Evolutionary conservation across 2,113 vertebrate genomes (phyloP).

Genomic region (Dolichallabes microphthalmus): DNA sequence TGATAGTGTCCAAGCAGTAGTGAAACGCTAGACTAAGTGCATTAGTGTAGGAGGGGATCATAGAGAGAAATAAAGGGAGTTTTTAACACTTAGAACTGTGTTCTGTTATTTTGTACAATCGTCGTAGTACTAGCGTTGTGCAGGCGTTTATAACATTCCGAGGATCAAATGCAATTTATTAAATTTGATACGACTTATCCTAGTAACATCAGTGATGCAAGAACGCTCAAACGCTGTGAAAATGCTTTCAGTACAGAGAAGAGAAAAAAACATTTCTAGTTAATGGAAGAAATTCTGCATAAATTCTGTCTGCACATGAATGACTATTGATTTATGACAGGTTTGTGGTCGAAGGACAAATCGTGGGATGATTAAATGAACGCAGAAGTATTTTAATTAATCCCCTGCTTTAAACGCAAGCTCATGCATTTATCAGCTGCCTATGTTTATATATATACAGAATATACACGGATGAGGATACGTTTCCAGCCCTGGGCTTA

Average conservation of each 20-base stretch:
- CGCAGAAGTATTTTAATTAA: neutral
- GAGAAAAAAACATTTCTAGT: neutral
- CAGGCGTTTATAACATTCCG: constrained; percentile 66
- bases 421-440: neutral
- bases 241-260: constrained; percentile 6
- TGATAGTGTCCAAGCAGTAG: no score
- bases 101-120: no score
- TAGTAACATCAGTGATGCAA: constrained; percentile 46
- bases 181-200: constrained; percentile 63
- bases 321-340: constrained; percentile 39
- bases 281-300: constrained; percentile 11
- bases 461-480: neutral
- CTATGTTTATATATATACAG: neutral
- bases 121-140: constrained; percentile 61
- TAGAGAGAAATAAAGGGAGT: no score
- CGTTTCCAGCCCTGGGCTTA: neutral
- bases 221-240: neutral
- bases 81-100: no score
- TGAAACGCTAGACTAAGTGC: no score
- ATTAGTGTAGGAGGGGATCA: no score
- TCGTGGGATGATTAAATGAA: neutral
- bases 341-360: neutral
- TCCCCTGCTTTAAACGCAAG: neutral
- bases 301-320: neutral
- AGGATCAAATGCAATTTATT: constrained; percentile 58